phyloP scores from a whole-genome alignment of 2,888 invertebrate genomes.

The Epirrhoe alternata region DNA sequence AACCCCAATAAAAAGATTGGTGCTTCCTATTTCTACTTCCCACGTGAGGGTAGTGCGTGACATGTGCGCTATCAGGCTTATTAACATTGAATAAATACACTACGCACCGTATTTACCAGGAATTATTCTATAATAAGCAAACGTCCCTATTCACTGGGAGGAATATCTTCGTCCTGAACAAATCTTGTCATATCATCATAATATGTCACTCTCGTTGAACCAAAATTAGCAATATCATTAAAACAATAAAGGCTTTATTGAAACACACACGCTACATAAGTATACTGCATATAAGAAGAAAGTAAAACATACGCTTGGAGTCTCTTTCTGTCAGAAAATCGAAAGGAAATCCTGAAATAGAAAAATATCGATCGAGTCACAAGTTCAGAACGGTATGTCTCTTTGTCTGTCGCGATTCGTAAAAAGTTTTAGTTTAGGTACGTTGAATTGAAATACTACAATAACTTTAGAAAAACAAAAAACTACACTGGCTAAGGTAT shows the following conservation, averaged over 20 bases:
- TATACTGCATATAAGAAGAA: neutral
- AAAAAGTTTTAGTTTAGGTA: neutral
- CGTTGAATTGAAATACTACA: no score
- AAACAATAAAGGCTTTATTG: no score
- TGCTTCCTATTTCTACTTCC: slow-evolving; percentile 83
- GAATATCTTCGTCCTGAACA: no score
- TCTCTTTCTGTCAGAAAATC: neutral
- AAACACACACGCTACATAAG: no score
- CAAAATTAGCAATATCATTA: no score
- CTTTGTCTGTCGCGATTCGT: neutral
- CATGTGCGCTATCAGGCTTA: slow-evolving; percentile 80
- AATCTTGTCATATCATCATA: no score
- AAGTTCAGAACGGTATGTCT: neutral
- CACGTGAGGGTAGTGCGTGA: slow-evolving; percentile 69
- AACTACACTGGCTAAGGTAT: no score
- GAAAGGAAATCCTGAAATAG: neutral
- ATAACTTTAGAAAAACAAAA: no score
- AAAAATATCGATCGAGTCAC: neutral
- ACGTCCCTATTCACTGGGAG: neutral
- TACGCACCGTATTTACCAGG: slow-evolving; percentile 8
- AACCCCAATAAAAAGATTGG: slow-evolving; percentile 78
- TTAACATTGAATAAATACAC: slow-evolving; percentile 64
- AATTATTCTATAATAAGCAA: slow-evolving; percentile 11
- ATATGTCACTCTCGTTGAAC: no score
- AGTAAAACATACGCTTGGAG: neutral